A percentile compares a stretch with the other conserved stretches of the same genome.
Evolutionary conservation across 2,113 vertebrate genomes (phyloP).

Genomic region (Periophthalmodon schlosseri): DNA sequence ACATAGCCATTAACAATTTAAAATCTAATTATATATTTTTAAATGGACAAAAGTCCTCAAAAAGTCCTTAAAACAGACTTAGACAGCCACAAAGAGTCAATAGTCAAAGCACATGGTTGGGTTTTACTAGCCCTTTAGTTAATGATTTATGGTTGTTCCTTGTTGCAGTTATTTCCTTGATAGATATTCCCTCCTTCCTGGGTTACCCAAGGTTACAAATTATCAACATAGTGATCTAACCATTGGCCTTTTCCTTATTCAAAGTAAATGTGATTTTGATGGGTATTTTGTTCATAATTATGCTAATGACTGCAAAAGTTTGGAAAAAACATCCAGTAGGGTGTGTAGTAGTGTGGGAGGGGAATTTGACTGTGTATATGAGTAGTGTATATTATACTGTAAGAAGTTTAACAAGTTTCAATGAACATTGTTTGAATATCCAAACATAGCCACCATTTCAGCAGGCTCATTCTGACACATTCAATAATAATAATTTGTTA

Average conservation of each 20-base stretch:
- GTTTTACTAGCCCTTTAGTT: not conserved
- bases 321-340: constrained; percentile 43
- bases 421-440: not conserved
- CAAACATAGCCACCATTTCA: constrained; percentile 15
- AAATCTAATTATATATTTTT: not conserved
- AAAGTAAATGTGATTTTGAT: not conserved
- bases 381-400: not conserved
- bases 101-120: not conserved
- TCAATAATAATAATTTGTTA: no score
- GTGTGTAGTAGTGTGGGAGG: constrained; percentile 16
- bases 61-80: not conserved
- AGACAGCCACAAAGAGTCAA: no score
- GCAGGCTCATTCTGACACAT: not conserved
- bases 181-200: not conserved
- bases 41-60: no score
- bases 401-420: constrained; percentile 14
- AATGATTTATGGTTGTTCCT: no score
- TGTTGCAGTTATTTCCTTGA: not conserved
- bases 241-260: not conserved
- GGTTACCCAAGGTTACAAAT: not conserved
- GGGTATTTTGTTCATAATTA: constrained; percentile 20
- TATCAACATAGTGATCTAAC: not conserved
- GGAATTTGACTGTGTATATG: constrained; percentile 38
- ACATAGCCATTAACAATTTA: no score
- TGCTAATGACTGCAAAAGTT: not conserved